Conservation (phyloP, 2,888 invertebrate genomes). For the Uropetala carovei region DNA sequence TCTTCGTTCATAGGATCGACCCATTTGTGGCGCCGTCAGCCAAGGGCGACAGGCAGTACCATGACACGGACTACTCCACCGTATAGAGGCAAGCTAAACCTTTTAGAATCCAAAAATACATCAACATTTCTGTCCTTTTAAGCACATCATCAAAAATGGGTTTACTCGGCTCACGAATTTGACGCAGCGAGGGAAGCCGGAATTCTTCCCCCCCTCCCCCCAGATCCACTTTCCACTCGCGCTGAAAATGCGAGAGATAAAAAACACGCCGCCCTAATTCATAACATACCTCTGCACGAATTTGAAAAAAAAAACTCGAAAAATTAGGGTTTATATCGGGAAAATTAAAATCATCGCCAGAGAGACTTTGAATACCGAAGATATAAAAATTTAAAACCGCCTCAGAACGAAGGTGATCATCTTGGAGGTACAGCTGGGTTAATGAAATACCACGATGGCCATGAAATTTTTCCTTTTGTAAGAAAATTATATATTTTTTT, state of each 20-base stretch:
- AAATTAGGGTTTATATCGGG: too few relatives aligned
- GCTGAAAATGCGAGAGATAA: too few relatives aligned
- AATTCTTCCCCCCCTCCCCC: background rate
- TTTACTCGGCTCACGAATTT: background rate
- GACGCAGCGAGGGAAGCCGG: background rate
- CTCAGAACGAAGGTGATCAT: too few relatives aligned
- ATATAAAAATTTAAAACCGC: too few relatives aligned
- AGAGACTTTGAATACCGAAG: too few relatives aligned
- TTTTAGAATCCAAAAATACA: conserved; percentile 50
- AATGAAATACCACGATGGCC: too few relatives aligned
- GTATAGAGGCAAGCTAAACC: background rate
- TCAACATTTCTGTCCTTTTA: background rate
- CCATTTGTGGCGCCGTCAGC: conserved; percentile 29
- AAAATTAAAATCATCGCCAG: too few relatives aligned
- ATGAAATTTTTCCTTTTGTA: background rate
- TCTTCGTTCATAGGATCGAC: conserved; percentile 44
- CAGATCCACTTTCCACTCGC: too few relatives aligned
- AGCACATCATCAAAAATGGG: background rate
- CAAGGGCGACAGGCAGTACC: conserved; percentile 47
- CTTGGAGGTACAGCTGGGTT: too few relatives aligned
- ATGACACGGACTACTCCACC: conserved; percentile 21
- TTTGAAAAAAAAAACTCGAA: too few relatives aligned
- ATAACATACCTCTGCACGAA: too few relatives aligned
- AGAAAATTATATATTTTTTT: background rate
- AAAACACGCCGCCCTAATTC: too few relatives aligned